Evolutionary conservation across 2,888 invertebrate species (phyloP), one percentile per base, ranked within the genome.

Genomic region (Mylabris sibirica): DNA sequence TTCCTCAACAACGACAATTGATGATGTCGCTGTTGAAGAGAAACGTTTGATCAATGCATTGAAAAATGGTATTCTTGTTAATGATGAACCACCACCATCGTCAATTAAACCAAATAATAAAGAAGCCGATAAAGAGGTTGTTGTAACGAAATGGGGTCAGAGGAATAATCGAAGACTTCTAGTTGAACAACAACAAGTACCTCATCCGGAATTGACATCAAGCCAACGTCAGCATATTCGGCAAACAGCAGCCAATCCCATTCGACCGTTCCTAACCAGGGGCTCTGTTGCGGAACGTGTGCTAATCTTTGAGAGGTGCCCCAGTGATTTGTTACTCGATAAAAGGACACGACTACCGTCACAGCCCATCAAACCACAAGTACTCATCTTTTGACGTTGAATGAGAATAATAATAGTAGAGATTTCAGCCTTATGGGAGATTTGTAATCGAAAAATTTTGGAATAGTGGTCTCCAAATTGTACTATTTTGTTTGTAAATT

Each of bases 241-340:
- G 57, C 83, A 82, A 72, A 80, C 81, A 26, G 81, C 83, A n/a
- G 79, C 84, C 38, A 91, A 90, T 82, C 94, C 95, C 6, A 92
- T 95, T 67, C 87, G 94, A 63, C 95, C 95, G 17, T 95, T 95
- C 85, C 87, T 96, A 65, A 95, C 95, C 57, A 89, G 96, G 69
- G 96, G 96, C 26, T 96, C 96, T 5, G 96, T 96, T 2, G 96
- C 96, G 26, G 96, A 96, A 82, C 87, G 96, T 61, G 96, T 96
- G 72, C 89, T 96, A 73, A 94, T 96, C 85, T 96, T 96, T 83
- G 96, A 96, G 85, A 91, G 93, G 84, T 95, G 95, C 80, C 96
- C 95, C 44, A 94, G 93, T 81, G 94, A 93, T 82, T 86, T 92
- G 69, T 86, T 92, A 61, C 83, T 92, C 76, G 91, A 92, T 78